Conservation (phyloP, 1,140 invertebrate species). For the Papilio aristodemus region DNA sequence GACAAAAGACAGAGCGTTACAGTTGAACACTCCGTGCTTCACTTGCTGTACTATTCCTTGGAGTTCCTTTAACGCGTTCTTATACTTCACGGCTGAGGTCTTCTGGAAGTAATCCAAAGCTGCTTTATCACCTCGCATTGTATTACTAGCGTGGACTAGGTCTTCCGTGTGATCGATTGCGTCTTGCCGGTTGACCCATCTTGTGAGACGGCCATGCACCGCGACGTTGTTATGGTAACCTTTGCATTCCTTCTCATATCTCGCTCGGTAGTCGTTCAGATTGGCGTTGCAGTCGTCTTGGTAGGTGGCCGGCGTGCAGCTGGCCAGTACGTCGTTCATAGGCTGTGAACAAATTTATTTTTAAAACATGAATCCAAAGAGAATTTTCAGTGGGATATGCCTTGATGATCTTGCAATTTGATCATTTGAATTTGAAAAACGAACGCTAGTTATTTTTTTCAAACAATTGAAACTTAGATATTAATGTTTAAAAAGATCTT, state of each 20-base stretch:
- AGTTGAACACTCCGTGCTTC: constrained; percentile 14
- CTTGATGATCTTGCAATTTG: no score
- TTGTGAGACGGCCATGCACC: not conserved
- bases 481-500: no score
- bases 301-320: constrained; percentile 18
- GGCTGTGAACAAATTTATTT: not conserved
- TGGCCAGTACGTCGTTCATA: constrained; percentile 7
- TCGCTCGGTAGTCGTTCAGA: constrained; percentile 7
- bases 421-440: no score
- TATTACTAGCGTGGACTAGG: not conserved
- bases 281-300: constrained; percentile 11
- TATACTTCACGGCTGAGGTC: constrained; percentile 7
- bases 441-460: no score
- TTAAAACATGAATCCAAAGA: not conserved
- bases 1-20: constrained; percentile 19
- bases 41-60: not conserved
- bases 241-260: constrained; percentile 11
- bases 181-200: constrained; percentile 9
- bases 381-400: not conserved
- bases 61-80: not conserved
- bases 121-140: not conserved
- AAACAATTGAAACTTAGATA: no score
- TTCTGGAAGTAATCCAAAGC: constrained; percentile 14
- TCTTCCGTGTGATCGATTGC: constrained; percentile 16
- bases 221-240: constrained; percentile 19